phyloP scores from a whole-genome alignment of 2,113 vertebrate species.

The Dipodomys stephensi region DNA sequence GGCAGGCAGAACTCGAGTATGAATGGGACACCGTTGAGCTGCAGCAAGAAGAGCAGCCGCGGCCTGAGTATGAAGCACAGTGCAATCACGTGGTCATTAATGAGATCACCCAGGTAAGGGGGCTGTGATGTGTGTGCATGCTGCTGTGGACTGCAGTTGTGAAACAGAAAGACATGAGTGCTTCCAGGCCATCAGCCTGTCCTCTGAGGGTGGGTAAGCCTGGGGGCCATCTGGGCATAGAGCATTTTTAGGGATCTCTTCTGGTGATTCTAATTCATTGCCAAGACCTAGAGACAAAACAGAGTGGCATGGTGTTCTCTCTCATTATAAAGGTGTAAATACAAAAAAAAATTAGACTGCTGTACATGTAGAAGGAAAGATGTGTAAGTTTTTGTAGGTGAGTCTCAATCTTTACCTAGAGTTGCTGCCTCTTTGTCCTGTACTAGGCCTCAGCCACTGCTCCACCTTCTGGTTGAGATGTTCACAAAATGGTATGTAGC shows the following conservation, averaged over 20 bases:
- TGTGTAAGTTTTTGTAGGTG: neutral
- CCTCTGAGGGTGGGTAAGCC: neutral
- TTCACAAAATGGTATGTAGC: neutral
- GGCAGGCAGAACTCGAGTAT: constrained; percentile 95
- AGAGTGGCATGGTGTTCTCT: neutral
- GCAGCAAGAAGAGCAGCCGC: constrained; percentile 93
- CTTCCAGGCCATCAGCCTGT: rapidly evolving
- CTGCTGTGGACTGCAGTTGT: neutral
- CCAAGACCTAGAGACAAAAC: too few species aligned
- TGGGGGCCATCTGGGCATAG: neutral
- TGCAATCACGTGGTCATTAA: constrained; percentile 91
- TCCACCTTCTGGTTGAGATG: constrained; percentile 33
- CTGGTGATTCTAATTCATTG: too few species aligned
- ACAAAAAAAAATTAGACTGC: neutral
- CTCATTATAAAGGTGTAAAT: neutral
- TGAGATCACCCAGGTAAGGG: constrained; percentile 89
- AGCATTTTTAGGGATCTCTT: neutral
- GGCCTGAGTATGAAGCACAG: constrained; percentile 94
- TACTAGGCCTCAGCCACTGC: neutral
- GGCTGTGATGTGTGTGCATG: rapidly evolving
- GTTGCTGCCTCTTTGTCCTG: neutral
- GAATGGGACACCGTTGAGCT: constrained; percentile 96
- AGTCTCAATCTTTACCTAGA: neutral
- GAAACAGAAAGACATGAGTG: neutral
- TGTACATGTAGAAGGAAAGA: neutral